These are phyloP conservation scores for Hydroisotoma schaefferi DNA, from an alignment of 2,888 invertebrate species.

Conservation along the genomic window DNA sequence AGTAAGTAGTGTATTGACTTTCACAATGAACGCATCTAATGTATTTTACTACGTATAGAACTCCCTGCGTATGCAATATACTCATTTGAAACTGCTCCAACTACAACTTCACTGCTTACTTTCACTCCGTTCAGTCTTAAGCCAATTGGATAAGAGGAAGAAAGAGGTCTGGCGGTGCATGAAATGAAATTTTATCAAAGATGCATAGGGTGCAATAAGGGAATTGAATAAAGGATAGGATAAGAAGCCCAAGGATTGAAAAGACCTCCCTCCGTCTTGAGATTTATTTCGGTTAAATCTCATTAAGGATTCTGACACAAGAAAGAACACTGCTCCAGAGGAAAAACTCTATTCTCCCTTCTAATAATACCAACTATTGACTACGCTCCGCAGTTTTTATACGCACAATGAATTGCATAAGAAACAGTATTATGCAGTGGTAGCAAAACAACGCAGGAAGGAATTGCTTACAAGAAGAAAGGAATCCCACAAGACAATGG, in stretches of 20 bases:
- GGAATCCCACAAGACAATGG: too few species aligned
- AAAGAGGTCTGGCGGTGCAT: constrained; percentile 1
- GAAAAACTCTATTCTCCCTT: not conserved
- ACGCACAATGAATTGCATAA: too few species aligned
- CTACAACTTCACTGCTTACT: too few species aligned
- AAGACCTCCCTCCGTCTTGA: constrained; percentile 11
- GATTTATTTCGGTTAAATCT: constrained; percentile 43
- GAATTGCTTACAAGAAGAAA: not conserved
- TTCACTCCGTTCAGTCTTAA: too few species aligned
- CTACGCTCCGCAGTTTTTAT: not conserved
- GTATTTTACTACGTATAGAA: not conserved
- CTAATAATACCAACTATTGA: not conserved
- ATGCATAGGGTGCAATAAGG: not conserved
- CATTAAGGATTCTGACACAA: constrained; percentile 42
- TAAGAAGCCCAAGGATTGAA: too few species aligned
- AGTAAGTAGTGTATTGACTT: too few species aligned
- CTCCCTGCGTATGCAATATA: not conserved
- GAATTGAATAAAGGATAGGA: constrained; percentile 7
- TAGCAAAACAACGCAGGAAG: too few species aligned
- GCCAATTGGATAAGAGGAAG: not conserved
- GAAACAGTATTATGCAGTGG: too few species aligned
- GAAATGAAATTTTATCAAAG: constrained; percentile 19
- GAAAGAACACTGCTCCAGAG: constrained; percentile 9
- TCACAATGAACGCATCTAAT: too few species aligned
- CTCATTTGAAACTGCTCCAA: too few species aligned